phyloP scores from a whole-genome alignment of 1,140 invertebrate genomes.

The Antheraea mylitta region DNA sequence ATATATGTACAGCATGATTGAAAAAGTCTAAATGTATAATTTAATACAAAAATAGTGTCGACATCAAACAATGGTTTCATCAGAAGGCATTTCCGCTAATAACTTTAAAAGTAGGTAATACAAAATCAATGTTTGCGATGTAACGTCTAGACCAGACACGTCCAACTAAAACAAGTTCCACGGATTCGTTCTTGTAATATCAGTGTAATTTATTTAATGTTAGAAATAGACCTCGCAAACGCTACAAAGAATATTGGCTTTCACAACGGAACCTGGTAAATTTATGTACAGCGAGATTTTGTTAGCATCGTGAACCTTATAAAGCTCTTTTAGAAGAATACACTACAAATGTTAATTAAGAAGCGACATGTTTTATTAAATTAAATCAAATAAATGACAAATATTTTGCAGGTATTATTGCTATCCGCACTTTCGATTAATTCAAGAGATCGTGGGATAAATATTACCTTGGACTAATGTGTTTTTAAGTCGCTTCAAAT shows the following conservation, averaged over 20 bases:
- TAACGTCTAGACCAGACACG: slow-evolving; percentile 56
- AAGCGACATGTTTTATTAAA: not conserved
- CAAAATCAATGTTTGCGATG: slow-evolving; percentile 60
- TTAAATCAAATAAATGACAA: not conserved
- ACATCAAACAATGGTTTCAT: slow-evolving; percentile 21
- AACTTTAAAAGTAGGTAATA: slow-evolving; percentile 46
- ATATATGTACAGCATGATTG: not conserved
- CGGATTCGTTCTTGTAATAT: slow-evolving; percentile 76
- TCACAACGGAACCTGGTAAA: slow-evolving; percentile 72
- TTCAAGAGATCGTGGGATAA: not conserved
- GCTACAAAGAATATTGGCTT: slow-evolving; percentile 75
- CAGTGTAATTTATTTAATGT: slow-evolving; percentile 76
- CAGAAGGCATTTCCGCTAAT: slow-evolving; percentile 37
- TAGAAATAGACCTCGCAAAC: slow-evolving; percentile 69
- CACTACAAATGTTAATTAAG: not conserved
- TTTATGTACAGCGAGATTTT: slow-evolving; percentile 70
- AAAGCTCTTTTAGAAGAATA: not conserved
- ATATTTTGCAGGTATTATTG: not conserved
- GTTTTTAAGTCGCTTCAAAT: not conserved
- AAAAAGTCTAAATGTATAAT: not conserved
- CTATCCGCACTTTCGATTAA: not conserved
- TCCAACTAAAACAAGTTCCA: slow-evolving; percentile 65
- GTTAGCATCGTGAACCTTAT: slow-evolving; percentile 21
- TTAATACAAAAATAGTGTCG: not conserved
- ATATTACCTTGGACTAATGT: not conserved